Evolutionary conservation across 2,888 invertebrate species (phyloP).

Genomic region (Microctonus brassicae): DNA sequence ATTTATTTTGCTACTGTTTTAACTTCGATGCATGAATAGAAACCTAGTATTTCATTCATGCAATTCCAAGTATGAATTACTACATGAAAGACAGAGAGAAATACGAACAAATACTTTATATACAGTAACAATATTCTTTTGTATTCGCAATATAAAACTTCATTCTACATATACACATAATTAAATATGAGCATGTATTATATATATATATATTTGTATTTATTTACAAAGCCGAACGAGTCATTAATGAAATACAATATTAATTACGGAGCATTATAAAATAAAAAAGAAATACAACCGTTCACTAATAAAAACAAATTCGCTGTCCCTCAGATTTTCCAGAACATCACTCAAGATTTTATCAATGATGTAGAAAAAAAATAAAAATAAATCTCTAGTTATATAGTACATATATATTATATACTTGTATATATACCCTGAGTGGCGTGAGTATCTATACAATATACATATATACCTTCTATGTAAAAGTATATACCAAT

Average conservation of each 20-base stretch:
- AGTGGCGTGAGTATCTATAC: too few relatives aligned
- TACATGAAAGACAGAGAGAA: neutral
- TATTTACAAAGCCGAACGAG: neutral
- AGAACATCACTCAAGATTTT: neutral
- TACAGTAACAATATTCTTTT: neutral
- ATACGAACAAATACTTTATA: neutral
- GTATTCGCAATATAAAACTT: too few relatives aligned
- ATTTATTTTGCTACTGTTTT: neutral
- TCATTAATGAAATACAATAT: neutral
- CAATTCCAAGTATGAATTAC: slow-evolving; percentile 21
- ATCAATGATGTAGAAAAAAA: neutral
- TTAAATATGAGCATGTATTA: neutral
- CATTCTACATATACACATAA: too few relatives aligned
- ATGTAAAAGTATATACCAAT: neutral
- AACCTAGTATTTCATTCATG: slow-evolving; percentile 62
- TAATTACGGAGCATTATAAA: neutral
- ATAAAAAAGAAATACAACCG: neutral
- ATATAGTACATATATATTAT: slow-evolving; percentile 1
- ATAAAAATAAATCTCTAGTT: neutral
- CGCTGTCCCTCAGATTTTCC: neutral
- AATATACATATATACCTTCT: neutral
- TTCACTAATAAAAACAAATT: neutral
- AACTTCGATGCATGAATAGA: slow-evolving; percentile 58
- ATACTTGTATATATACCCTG: neutral
- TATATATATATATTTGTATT: neutral